A percentile compares a stretch with the other conserved stretches of the same genome.
Evolutionary conservation across 2,888 invertebrate species (phyloP).

Genomic region (Gisinianus flammeolus): DNA sequence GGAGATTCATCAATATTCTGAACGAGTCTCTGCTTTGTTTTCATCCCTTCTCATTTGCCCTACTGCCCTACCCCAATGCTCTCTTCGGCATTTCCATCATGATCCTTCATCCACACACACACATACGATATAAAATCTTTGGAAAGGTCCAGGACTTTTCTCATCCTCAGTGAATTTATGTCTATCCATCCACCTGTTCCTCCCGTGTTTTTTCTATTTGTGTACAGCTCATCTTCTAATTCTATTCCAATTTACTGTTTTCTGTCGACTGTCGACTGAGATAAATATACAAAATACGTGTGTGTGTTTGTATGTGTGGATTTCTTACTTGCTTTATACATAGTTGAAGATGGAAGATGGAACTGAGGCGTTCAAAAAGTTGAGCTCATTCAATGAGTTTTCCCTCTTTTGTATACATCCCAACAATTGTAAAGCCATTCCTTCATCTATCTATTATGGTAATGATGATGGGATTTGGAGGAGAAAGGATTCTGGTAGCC

Average conservation of each 20-base stretch:
- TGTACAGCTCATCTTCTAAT: not conserved
- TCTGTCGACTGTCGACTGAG: not conserved
- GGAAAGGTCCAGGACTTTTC: not conserved
- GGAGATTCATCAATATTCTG: not conserved
- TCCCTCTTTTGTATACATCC: not conserved
- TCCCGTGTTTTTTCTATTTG: not conserved
- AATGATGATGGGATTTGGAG: not conserved
- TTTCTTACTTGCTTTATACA: not conserved
- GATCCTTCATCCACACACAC: not conserved
- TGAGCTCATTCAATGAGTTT: not conserved
- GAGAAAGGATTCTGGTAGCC: no score
- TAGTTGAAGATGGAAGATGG: no score
- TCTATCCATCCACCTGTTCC: not conserved
- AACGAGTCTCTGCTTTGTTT: not conserved
- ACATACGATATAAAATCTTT: not conserved
- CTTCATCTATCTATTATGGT: no score
- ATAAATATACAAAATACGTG: not conserved
- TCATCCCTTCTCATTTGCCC: not conserved
- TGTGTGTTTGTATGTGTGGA: not conserved
- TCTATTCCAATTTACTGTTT: not conserved
- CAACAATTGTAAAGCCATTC: not conserved
- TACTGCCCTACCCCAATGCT: constrained; percentile 5
- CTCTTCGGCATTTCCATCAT: not conserved
- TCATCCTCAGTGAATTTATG: not conserved
- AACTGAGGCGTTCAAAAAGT: not conserved